phyloP scores from a whole-genome alignment of 2,888 invertebrate genomes.

The Platynereis dumerilii region DNA sequence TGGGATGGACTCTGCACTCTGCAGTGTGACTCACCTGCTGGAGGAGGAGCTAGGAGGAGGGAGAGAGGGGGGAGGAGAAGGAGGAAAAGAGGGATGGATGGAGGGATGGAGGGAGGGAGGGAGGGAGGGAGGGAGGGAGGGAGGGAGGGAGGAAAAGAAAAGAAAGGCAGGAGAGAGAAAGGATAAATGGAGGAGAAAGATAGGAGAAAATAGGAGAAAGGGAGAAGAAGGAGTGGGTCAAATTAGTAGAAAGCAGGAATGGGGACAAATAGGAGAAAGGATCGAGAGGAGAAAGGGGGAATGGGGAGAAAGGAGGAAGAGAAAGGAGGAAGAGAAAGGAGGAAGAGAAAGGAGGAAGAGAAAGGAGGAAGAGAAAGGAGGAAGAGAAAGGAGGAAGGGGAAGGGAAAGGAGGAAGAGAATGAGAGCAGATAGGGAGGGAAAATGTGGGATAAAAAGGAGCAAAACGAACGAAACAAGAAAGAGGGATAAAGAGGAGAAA shows the following conservation, averaged over 20 bases:
- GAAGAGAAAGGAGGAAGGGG: background rate
- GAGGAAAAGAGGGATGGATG: too few species aligned
- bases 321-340: background rate
- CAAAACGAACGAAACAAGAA: too few species aligned
- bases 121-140: background rate
- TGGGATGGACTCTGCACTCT: background rate
- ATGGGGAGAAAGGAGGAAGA: too few species aligned
- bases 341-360: background rate
- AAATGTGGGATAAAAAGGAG: background rate
- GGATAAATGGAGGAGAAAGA: too few species aligned
- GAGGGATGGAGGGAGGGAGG: too few species aligned
- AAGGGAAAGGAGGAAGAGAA: too few species aligned
- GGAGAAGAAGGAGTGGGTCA: background rate
- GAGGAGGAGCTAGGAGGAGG: background rate
- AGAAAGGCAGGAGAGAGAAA: too few species aligned
- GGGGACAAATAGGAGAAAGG: background rate
- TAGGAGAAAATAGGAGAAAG: background rate
- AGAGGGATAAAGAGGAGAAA: too few species aligned
- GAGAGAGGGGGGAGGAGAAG: background rate
- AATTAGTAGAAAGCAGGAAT: too few species aligned
- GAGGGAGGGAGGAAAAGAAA: background rate
- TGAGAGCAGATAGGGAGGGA: constrained; percentile 2
- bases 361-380: background rate
- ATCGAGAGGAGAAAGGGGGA: background rate
- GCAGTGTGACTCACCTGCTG: background rate